These are phyloP conservation scores for Embidobia sp. DNA, from an alignment of 2,888 invertebrate genomes.

Conservation along the genomic window DNA sequence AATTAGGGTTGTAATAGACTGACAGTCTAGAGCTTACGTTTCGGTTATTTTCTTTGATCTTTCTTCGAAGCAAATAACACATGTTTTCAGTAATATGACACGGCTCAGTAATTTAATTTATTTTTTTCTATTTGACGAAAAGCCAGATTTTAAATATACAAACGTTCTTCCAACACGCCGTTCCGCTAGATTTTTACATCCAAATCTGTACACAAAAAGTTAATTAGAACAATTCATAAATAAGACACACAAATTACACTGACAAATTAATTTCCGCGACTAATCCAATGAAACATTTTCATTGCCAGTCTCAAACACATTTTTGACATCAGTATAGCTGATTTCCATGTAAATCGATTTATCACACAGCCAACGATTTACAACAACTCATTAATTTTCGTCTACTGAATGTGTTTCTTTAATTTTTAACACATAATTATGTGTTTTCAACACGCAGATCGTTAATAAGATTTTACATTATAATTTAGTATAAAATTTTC, in stretches of 20 bases:
- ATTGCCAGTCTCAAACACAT: not conserved
- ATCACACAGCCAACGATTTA: not conserved
- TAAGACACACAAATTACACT: too few species aligned
- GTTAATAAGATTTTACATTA: too few species aligned
- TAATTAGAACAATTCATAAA: constrained; percentile 1
- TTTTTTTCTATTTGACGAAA: constrained; percentile 34
- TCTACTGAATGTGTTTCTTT: not conserved
- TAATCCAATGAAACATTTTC: not conserved
- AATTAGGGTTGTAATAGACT: constrained; percentile 60
- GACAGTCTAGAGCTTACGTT: constrained; percentile 40
- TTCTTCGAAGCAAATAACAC: constrained; percentile 47
- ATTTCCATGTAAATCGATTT: not conserved
- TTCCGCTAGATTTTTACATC: too few species aligned
- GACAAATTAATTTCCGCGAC: too few species aligned
- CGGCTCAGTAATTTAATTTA: constrained; percentile 40
- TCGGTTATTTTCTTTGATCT: constrained; percentile 58
- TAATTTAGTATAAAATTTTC: too few species aligned
- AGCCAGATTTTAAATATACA: constrained; percentile 22
- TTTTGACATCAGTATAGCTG: not conserved
- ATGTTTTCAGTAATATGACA: constrained; percentile 55
- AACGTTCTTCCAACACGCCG: too few species aligned
- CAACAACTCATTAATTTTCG: constrained; percentile 4
- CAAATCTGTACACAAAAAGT: not conserved
- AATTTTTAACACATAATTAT: constrained; percentile 32
- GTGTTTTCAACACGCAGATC: constrained; percentile 13